Percentiles rank a stretch among this genome's conserved stretches.
Evolutionary conservation across 2,113 vertebrate species (phyloP).

Genomic region (pig (Sus scrofa)): DNA sequence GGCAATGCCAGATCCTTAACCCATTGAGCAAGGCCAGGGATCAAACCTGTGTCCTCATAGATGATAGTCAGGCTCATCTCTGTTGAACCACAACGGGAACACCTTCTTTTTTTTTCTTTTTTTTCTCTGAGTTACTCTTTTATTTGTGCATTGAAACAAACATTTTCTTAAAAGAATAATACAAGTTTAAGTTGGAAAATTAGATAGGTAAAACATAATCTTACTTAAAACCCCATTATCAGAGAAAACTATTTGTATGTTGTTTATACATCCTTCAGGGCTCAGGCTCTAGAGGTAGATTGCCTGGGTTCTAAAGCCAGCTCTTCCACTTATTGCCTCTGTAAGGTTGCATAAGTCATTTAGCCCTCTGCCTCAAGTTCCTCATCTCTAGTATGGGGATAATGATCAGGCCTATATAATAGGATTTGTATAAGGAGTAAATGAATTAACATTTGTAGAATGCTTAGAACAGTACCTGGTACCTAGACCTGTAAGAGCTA

Average conservation of each 20-base stretch:
- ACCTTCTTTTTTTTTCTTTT: too few species aligned
- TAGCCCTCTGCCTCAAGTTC: not conserved
- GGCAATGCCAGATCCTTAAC: too few species aligned
- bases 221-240: not conserved
- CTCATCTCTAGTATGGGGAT: not conserved
- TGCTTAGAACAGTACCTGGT: not conserved
- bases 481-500: not conserved
- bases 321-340: not conserved
- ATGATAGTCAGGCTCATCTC: too few species aligned
- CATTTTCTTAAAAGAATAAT: conserved; percentile 31
- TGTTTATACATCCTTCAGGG: not conserved
- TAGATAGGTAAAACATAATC: not conserved
- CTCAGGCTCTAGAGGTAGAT: not conserved
- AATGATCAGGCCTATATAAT: not conserved
- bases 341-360: not conserved
- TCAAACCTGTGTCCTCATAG: too few species aligned
- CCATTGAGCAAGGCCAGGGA: too few species aligned
- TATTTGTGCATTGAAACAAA: not conserved
- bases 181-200: conserved; percentile 23
- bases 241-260: not conserved
- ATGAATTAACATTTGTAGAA: conserved; percentile 33
- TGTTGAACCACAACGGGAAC: too few species aligned
- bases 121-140: not conserved
- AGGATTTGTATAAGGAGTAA: not conserved
- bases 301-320: not conserved